phyloP scores from a whole-genome alignment of 2,113 vertebrate species.

The Bostrychus sinensis region DNA sequence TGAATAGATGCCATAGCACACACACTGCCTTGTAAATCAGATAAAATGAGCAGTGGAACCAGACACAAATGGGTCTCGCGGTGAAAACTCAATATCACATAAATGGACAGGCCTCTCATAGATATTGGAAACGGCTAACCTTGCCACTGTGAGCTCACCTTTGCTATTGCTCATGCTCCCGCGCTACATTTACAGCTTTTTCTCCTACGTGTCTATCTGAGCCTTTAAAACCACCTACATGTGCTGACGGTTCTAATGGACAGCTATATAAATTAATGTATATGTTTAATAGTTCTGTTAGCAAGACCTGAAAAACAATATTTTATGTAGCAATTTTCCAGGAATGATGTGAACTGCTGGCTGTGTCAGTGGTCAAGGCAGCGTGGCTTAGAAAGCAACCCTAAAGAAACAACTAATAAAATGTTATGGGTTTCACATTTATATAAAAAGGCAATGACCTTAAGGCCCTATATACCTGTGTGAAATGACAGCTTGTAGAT shows the following conservation, averaged over 20 bases:
- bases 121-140: slow-evolving; percentile 76
- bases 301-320: slow-evolving; percentile 34
- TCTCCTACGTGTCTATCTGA: slow-evolving; percentile 23
- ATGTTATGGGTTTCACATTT: slow-evolving; percentile 8
- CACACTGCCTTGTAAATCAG: slow-evolving; percentile 70
- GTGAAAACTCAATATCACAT: slow-evolving; percentile 71
- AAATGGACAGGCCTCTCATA: slow-evolving; percentile 74
- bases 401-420: background rate
- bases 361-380: background rate
- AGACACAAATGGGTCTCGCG: slow-evolving; percentile 62
- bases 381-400: background rate
- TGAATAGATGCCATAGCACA: slow-evolving; percentile 74
- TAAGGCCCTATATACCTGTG: slow-evolving; percentile 9
- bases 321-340: slow-evolving; percentile 20
- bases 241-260: slow-evolving; percentile 35
- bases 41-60: slow-evolving; percentile 61
- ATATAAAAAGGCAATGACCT: slow-evolving; percentile 23
- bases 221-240: slow-evolving; percentile 42
- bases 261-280: slow-evolving; percentile 52
- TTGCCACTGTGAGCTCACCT: slow-evolving; percentile 54
- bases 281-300: slow-evolving; percentile 44
- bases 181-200: slow-evolving; percentile 43
- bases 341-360: background rate
- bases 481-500: slow-evolving; percentile 24
- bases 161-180: slow-evolving; percentile 46